These are phyloP conservation scores for Leucophenga maculata DNA, from an alignment of 2,888 invertebrate genomes.

Conservation along the genomic window DNA sequence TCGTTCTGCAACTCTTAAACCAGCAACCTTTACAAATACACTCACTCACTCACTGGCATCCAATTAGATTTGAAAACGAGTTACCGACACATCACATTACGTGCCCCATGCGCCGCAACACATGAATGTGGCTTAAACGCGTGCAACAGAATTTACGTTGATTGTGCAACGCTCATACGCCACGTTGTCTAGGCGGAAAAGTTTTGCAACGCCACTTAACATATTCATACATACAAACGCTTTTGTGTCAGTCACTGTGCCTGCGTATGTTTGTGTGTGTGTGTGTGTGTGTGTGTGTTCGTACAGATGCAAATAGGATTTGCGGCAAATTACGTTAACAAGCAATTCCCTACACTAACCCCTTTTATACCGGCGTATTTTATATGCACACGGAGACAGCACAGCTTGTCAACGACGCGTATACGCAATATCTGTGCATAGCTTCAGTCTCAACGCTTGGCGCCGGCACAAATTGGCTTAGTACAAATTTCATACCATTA, in stretches of 20 bases:
- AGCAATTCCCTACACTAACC: slow-evolving; percentile 34
- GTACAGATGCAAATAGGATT: slow-evolving; percentile 37
- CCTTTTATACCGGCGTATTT: background rate
- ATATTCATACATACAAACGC: slow-evolving; percentile 49
- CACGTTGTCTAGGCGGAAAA: slow-evolving; percentile 27
- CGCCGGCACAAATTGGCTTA: slow-evolving; percentile 42
- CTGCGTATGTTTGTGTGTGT: slow-evolving; percentile 1
- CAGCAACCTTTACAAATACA: too few relatives aligned
- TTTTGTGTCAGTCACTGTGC: too few relatives aligned
- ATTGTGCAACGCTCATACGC: slow-evolving; percentile 49
- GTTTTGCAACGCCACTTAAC: slow-evolving; percentile 39
- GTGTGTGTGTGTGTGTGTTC: slow-evolving; percentile 26
- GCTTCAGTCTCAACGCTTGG: too few relatives aligned
- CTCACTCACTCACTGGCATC: too few relatives aligned
- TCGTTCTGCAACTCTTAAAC: too few relatives aligned
- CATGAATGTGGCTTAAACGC: background rate
- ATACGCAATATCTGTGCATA: slow-evolving; percentile 1
- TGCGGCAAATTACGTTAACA: slow-evolving; percentile 42
- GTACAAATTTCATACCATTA: slow-evolving; percentile 48
- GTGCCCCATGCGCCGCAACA: too few relatives aligned
- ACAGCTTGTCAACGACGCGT: background rate
- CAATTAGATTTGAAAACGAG: too few relatives aligned
- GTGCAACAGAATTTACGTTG: background rate
- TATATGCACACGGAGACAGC: too few relatives aligned
- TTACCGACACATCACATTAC: too few relatives aligned